Evolutionary conservation across 2,797 vertebrate genomes (phyloP), one percentile per base, ranked within the genome.

Genomic region (Tarsius wallacei): DNA sequence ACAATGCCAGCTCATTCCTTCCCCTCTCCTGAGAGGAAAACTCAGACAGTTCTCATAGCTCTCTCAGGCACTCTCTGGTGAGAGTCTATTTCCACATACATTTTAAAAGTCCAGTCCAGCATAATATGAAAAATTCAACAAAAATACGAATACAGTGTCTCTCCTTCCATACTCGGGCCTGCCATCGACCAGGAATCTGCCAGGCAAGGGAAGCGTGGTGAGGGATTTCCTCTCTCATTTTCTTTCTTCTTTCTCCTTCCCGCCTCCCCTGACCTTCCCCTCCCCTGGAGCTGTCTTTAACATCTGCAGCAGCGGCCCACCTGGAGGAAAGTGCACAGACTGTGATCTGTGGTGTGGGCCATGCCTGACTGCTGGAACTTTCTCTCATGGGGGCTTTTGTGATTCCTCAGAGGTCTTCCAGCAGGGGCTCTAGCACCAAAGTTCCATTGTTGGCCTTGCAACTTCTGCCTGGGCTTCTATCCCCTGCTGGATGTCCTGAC

Each of bases 21-120:
- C 14, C 21, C 28, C 22, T n/a, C 0, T 76, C 53, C 53, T 59
- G 28, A 53, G 17, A 76, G 9, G n/a, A 64, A 76, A 87, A 49
- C 55, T 36, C 21, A 64, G 74, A 14, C 1, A 59, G 17, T 84
- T 83, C 87, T 89, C 59, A n/a, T 24, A 10, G 17, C 21, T 63
- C 15, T 74, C 68, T 59, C 1, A 22, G 47, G 42, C 57, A 33
- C 42, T 51, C 0, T 66, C 36, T 59, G 61, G 59, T 61, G 28
- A 26, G 5, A 57, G 17, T 26, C 33, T 19, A 13, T 84, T 91
- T 89, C 73, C 88, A 68, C 42, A 36, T 31, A 11, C 74, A 47
- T 76, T 94, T 83, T 59, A 64, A 55, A 94, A 93, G 81, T 49
- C 33, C 24, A 92, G 71, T 53, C n/a, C 9, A 53, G 33, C 21